phyloP scores from a whole-genome alignment of 1,140 invertebrate species.

The Aphaenogaster rudis region DNA sequence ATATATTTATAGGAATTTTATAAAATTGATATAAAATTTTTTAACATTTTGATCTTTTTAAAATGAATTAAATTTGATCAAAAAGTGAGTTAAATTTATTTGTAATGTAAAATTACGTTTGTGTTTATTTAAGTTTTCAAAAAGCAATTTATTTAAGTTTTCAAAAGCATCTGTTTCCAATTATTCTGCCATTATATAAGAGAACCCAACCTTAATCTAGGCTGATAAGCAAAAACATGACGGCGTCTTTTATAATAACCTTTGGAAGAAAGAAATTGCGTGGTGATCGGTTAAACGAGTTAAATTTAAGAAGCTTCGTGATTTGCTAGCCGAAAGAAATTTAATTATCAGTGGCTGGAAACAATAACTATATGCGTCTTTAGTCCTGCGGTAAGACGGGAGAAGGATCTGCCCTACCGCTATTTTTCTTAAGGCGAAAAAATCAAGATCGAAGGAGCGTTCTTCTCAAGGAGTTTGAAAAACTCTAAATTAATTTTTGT shows the following conservation, averaged over 20 bases:
- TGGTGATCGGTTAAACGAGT: conserved; percentile 66
- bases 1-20: background rate
- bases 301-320: conserved; percentile 66
- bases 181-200: background rate
- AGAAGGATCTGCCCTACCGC: background rate
- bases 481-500: conserved; percentile 66
- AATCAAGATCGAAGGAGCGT: conserved; percentile 37
- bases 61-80: background rate
- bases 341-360: conserved; percentile 68
- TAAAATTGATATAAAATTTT: background rate
- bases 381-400: background rate
- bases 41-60: background rate
- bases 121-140: background rate
- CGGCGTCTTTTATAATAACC: conserved; percentile 17
- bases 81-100: background rate
- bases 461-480: conserved; percentile 49
- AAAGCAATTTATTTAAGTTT: background rate
- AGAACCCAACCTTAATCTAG: conserved; percentile 14
- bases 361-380: conserved; percentile 68
- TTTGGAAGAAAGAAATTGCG: conserved; percentile 39
- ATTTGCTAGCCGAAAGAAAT: conserved; percentile 65
- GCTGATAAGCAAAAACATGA: conserved; percentile 20
- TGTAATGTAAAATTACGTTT: background rate
- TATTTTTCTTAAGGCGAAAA: conserved; percentile 26
- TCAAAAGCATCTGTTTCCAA: background rate